phyloP scores from a whole-genome alignment of 2,113 vertebrate genomes.

The Microtus oregoni region DNA sequence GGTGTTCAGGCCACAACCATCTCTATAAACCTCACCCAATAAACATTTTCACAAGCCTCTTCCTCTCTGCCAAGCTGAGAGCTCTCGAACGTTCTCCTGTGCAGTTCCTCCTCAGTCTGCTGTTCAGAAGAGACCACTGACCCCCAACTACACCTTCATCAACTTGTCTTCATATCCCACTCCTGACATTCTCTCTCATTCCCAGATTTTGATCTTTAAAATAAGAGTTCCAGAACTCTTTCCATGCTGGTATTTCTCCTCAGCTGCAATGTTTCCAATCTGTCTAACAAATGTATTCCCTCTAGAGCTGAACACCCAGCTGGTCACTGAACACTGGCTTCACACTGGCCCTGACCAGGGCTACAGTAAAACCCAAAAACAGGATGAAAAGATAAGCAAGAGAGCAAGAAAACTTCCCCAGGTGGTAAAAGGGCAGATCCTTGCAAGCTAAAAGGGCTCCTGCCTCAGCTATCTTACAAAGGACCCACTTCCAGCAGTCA shows the following conservation, averaged over 20 bases:
- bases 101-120: neutral
- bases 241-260: neutral
- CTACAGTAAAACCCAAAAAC: accelerated
- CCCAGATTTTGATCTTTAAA: neutral
- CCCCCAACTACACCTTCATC: neutral
- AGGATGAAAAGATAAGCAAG: neutral
- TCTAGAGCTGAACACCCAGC: neutral
- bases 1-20: neutral
- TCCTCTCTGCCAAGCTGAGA: neutral
- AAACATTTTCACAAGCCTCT: neutral
- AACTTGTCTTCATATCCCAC: neutral
- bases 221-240: neutral
- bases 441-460: neutral
- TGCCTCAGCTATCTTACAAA: neutral
- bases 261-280: neutral
- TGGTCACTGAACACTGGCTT: neutral
- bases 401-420: neutral
- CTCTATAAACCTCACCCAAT: neutral
- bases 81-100: neutral
- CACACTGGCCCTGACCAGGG: neutral
- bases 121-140: neutral
- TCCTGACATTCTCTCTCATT: neutral
- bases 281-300: neutral
- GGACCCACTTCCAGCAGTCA: neutral
- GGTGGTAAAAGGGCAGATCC: neutral